Evolutionary conservation across 2,113 vertebrate species (phyloP).

Genomic region (Chrysochloris asiatica): DNA sequence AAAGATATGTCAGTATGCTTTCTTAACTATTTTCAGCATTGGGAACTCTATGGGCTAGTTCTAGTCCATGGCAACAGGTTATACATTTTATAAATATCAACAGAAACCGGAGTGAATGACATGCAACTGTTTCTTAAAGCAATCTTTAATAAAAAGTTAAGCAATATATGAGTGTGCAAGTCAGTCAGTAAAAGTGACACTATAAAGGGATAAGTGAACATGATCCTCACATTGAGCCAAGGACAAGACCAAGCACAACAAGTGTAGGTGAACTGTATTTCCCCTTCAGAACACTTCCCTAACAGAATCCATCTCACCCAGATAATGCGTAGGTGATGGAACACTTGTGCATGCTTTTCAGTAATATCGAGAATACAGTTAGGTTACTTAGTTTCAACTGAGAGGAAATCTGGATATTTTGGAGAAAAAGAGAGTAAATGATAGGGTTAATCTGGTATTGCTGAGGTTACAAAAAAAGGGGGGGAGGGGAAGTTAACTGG

Average conservation of each 20-base stretch:
- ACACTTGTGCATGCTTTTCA: background rate
- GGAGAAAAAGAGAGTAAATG: background rate
- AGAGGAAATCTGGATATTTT: background rate
- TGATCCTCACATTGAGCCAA: background rate
- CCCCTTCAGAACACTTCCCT: background rate
- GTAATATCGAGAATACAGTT: background rate
- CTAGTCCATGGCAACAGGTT: background rate
- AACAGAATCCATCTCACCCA: background rate
- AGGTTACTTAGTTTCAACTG: background rate
- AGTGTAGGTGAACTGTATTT: background rate
- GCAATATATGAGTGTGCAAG: background rate
- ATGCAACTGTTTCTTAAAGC: slow-evolving; percentile 20
- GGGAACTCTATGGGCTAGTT: background rate
- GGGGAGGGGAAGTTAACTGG: background rate
- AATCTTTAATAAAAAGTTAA: background rate
- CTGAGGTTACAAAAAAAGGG: background rate
- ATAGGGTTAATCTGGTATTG: background rate
- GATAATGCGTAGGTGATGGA: background rate
- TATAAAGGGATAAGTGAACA: background rate
- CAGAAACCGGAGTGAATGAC: background rate
- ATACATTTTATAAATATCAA: background rate
- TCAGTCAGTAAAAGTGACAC: background rate
- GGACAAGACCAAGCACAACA: background rate
- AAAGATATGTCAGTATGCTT: background rate
- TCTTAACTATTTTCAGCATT: background rate